These are phyloP conservation scores for Laterallus jamaicensis DNA, from an alignment of 2,113 vertebrate species.

Conservation along the genomic window DNA sequence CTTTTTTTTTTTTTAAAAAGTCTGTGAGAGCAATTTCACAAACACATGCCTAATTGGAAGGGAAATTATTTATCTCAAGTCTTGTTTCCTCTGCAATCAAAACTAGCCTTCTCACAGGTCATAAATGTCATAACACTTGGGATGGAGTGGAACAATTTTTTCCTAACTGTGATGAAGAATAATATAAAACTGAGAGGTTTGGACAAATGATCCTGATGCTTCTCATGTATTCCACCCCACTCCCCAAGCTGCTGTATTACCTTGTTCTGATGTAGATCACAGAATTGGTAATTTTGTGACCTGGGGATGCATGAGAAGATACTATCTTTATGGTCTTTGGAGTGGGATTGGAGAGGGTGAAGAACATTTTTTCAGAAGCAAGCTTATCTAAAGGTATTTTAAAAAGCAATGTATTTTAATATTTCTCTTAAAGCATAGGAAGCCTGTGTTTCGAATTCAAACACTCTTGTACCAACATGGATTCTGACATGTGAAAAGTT, in stretches of 20 bases:
- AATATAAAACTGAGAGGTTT: not conserved
- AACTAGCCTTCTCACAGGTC: not conserved
- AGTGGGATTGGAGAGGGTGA: not conserved
- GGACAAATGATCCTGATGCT: not conserved
- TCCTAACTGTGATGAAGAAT: not conserved
- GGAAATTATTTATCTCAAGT: not conserved
- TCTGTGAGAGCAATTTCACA: not conserved
- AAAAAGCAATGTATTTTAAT: not conserved
- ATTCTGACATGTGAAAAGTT: not conserved
- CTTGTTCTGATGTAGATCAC: not conserved
- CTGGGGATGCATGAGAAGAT: not conserved
- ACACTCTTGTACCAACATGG: not conserved
- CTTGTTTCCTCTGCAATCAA: conserved; percentile 13
- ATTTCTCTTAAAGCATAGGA: not conserved
- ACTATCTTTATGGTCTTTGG: not conserved
- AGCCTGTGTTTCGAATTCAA: not conserved
- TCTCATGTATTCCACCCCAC: not conserved
- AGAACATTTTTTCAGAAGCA: not conserved
- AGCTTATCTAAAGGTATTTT: not conserved
- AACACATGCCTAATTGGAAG: not conserved
- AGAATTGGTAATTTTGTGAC: not conserved
- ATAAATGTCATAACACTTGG: not conserved
- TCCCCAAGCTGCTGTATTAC: not conserved
- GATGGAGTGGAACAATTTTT: not conserved
- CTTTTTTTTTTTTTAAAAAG: not conserved